Percentiles rank a stretch among this genome's conserved stretches.
These are phyloP conservation scores for Melanaphis sacchari DNA, from an alignment of 1,140 invertebrate species.

Conservation along the genomic window DNA sequence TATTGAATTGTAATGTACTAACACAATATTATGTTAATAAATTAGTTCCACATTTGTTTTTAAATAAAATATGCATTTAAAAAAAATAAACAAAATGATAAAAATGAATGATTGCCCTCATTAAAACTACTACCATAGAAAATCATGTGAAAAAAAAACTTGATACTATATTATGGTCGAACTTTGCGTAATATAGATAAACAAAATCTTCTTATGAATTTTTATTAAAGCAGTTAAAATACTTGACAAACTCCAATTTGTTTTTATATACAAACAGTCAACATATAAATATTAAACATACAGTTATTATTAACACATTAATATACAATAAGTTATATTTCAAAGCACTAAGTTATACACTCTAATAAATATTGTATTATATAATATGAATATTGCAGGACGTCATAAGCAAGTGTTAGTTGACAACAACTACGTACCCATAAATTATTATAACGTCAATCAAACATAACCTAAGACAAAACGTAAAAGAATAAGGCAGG, in stretches of 20 bases:
- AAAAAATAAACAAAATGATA: background rate
- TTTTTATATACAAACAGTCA: background rate
- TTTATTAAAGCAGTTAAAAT: background rate
- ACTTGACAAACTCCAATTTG: background rate
- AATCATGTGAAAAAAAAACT: too few species aligned
- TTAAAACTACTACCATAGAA: background rate
- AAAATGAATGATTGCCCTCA: background rate
- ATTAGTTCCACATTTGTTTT: background rate
- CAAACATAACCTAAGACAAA: background rate
- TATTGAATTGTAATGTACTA: background rate
- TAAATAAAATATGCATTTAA: background rate
- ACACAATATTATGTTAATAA: background rate
- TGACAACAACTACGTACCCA: background rate
- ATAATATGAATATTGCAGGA: background rate
- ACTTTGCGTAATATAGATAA: too few species aligned
- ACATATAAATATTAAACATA: background rate
- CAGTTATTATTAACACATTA: background rate
- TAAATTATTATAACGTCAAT: background rate
- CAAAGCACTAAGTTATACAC: background rate
- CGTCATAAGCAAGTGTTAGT: background rate
- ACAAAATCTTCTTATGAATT: background rate
- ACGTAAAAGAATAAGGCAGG: background rate
- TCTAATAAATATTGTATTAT: slow-evolving; percentile 8
- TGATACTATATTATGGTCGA: too few species aligned
- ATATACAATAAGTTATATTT: background rate